Evolutionary conservation across 1,140 invertebrate species (phyloP).

Genomic region (Phocides pigmalion): DNA sequence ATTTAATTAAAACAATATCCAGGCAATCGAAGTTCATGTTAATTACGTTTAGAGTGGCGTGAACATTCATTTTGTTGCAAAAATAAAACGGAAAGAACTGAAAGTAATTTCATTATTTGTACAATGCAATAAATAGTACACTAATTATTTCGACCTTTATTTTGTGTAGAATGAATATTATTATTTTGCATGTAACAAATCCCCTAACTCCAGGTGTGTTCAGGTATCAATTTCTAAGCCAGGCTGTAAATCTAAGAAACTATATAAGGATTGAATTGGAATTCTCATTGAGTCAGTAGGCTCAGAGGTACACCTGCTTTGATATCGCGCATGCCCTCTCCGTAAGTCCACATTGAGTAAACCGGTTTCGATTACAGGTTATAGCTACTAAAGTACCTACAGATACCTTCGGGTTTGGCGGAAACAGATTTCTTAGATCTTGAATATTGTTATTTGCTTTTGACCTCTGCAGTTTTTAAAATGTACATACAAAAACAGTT

Average conservation of each 20-base stretch:
- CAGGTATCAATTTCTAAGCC: slow-evolving; percentile 16
- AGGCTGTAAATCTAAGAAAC: slow-evolving; percentile 52
- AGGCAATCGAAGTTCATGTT: no score
- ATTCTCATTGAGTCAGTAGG: slow-evolving; percentile 77
- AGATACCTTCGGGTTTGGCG: slow-evolving; percentile 66
- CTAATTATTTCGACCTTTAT: not conserved
- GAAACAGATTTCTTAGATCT: slow-evolving; percentile 65
- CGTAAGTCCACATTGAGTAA: slow-evolving; percentile 75
- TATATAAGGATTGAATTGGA: slow-evolving; percentile 65
- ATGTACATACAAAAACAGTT: no score
- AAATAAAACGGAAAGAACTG: no score
- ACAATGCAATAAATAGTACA: no score
- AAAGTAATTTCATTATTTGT: no score
- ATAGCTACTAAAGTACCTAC: slow-evolving; percentile 61
- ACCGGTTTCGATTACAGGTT: slow-evolving; percentile 80
- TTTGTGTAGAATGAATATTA: not conserved
- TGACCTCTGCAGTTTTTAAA: not conserved
- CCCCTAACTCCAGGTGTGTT: slow-evolving; percentile 14
- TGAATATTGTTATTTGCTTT: slow-evolving; percentile 15
- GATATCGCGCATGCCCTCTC: slow-evolving; percentile 74
- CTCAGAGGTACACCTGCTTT: slow-evolving; percentile 76
- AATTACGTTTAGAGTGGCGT: no score
- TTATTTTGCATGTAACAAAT: slow-evolving; percentile 34
- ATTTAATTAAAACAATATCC: no score
- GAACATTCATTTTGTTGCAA: no score